Percentiles rank a stretch among this genome's conserved stretches.
These are phyloP conservation scores for Cactoblastis cactorum DNA, from an alignment of 2,888 invertebrate genomes.

Conservation along the genomic window DNA sequence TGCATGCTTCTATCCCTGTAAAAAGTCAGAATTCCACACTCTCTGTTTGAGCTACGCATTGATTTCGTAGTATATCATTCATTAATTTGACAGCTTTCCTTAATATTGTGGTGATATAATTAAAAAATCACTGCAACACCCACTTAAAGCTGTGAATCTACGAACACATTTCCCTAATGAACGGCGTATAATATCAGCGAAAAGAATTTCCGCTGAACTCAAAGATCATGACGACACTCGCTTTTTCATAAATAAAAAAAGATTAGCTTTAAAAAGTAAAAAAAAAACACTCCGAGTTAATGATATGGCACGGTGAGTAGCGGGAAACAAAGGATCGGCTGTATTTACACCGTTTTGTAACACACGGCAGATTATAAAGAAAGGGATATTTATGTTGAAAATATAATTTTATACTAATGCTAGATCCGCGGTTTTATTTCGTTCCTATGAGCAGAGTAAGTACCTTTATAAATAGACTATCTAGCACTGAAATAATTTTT, in stretches of 20 bases:
- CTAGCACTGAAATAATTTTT: too few species aligned
- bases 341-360: constrained; percentile 50
- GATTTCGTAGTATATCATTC: too few species aligned
- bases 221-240: constrained; percentile 60
- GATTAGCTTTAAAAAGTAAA: constrained; percentile 73
- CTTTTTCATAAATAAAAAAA: constrained; percentile 68
- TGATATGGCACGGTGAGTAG: constrained; percentile 76
- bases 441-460: too few species aligned
- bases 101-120: too few species aligned
- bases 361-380: neutral
- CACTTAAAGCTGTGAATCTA: neutral
- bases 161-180: constrained; percentile 45
- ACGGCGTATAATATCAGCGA: constrained; percentile 40
- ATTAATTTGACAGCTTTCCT: too few species aligned
- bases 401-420: too few species aligned
- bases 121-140: neutral
- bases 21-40: too few species aligned
- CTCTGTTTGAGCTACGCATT: too few species aligned
- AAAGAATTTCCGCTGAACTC: constrained; percentile 48
- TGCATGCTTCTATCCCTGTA: too few species aligned
- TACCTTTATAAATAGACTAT: too few species aligned
- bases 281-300: constrained; percentile 77
- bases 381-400: too few species aligned
- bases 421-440: too few species aligned
- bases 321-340: constrained; percentile 68